Conservation (phyloP, 2,888 invertebrate genomes). For the Zygothrica quintamaculata region DNA sequence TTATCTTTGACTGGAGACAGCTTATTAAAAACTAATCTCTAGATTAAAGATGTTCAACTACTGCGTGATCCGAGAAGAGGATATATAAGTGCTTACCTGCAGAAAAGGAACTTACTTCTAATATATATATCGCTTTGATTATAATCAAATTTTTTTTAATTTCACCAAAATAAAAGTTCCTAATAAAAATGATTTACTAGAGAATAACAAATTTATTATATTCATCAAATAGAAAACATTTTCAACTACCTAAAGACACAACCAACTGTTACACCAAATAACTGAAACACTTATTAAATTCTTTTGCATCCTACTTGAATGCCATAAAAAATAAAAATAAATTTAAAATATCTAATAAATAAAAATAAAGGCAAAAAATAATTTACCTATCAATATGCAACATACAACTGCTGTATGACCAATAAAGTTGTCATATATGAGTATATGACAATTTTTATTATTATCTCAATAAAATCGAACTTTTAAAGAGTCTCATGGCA, state of each 20-base stretch:
- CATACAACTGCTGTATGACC: constrained; percentile 13
- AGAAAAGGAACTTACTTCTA: too few species aligned
- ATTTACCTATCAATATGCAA: constrained; percentile 32
- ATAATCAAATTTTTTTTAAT: too few species aligned
- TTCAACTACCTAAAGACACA: constrained; percentile 5
- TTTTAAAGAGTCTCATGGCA: constrained; percentile 22
- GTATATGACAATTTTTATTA: constrained; percentile 4
- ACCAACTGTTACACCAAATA: neutral
- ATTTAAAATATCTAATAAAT: too few species aligned
- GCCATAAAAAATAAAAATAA: constrained; percentile 16
- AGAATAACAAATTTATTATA: too few species aligned
- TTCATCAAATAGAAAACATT: neutral
- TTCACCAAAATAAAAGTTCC: too few species aligned
- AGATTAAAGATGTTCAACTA: too few species aligned
- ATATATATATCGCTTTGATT: too few species aligned
- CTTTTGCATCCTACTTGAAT: neutral
- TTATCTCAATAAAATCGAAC: constrained; percentile 30
- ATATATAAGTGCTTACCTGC: too few species aligned
- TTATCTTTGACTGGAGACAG: too few species aligned
- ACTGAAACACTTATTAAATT: constrained; percentile 8
- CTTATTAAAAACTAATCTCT: too few species aligned
- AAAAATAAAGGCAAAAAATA: constrained; percentile 3
- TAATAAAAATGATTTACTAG: too few species aligned
- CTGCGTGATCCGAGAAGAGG: too few species aligned
- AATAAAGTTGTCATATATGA: constrained; percentile 31